Evolutionary conservation across 2,888 invertebrate genomes (phyloP), one percentile per base, ranked within the genome.

Genomic region (Noctua fimbriata): DNA sequence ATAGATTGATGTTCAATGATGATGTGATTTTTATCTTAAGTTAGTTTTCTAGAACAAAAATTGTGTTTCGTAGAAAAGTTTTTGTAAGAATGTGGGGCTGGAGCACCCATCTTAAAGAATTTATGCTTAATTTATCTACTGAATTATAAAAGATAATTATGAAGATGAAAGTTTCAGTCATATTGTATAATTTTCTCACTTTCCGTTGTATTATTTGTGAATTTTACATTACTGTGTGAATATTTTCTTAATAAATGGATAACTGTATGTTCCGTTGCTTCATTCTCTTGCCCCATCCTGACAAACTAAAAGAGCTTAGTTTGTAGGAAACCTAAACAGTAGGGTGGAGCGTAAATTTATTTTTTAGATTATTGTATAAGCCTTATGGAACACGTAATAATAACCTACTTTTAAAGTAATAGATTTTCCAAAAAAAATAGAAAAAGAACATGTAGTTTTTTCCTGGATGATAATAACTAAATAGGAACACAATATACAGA

Each of bases 181-280:
- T 47, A 21, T 32, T 55, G 36, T 67, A 47, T 58, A 24, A 36
- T 36, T 58, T 58, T 6, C 4, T 58, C 28, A 24, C 32, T 32
- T 63, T 28, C 63, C 32, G 36, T 24, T 41, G n/a, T 77, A 9
- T 55, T 18, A 44, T 60, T 41, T 49, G 21, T 66, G 41, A 5
- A 32, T 60, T 36, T 67, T 6, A 21, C 12, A 4, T 1, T 36
- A 12, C n/a, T 79, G 55, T 44, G 21, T 79, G 24, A 41, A 41
- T 66, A n/a, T 55, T 49, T 10, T 80, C 21, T 36, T n/a, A 80
- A 69, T 80, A 80, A 80, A 80, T 63, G 18, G 4, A 28, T 52
- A 36, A 49, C 0, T 69, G n/a, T 80, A 80, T 63, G n/a, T 21
- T 16, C 21, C 18, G 28, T 44, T 63, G 4, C 0, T 70, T 67